Conservation (phyloP, 2,797 vertebrate genomes). For the Poecile montanus region DNA sequence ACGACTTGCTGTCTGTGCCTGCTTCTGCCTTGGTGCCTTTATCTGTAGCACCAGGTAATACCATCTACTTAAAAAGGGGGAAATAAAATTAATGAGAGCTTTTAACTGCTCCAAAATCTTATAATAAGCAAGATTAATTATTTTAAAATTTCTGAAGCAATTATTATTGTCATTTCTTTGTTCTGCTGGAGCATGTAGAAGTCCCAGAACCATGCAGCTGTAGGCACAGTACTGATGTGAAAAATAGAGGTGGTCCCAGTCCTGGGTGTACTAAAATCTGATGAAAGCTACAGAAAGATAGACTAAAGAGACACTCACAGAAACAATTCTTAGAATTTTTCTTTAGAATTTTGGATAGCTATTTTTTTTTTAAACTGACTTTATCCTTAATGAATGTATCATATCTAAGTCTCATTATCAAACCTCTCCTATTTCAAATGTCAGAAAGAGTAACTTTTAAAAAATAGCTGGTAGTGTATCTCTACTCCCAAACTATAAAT, state of each 20-base stretch:
- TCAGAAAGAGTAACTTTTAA: neutral
- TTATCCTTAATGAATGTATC: neutral
- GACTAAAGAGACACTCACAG: neutral
- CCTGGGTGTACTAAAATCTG: neutral
- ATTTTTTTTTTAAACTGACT: neutral
- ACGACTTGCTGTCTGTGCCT: neutral
- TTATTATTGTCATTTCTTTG: neutral
- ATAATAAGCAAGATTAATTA: neutral
- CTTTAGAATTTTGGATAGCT: neutral
- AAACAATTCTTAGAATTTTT: neutral
- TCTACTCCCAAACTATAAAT: neutral
- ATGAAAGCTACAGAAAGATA: neutral
- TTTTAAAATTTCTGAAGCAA: neutral
- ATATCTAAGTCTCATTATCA: neutral
- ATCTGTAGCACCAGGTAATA: neutral
- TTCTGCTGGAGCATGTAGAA: neutral
- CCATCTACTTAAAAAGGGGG: neutral
- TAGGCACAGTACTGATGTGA: neutral
- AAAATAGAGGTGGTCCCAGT: neutral
- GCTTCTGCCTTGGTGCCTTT: neutral
- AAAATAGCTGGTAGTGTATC: neutral
- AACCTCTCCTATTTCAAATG: neutral
- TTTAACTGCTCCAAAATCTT: neutral
- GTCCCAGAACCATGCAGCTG: neutral
- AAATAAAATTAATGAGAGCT: neutral